Percentiles rank a stretch among this genome's conserved stretches.
Evolutionary conservation across 1,140 invertebrate species (phyloP).

Genomic region (Hyles vespertilio): DNA sequence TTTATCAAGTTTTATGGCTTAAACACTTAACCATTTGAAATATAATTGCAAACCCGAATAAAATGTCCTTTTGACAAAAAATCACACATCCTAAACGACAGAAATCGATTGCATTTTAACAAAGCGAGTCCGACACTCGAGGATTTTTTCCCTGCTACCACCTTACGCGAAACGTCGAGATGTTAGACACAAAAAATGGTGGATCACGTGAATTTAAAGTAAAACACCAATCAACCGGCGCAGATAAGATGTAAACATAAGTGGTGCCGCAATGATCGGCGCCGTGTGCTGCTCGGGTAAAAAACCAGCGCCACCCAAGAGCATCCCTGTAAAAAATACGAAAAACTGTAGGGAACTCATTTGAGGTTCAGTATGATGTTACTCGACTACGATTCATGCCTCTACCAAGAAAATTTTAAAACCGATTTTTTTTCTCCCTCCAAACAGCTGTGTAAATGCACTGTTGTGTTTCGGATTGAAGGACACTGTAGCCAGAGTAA

Average conservation of each 20-base stretch:
- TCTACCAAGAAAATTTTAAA: neutral
- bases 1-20: too few species aligned
- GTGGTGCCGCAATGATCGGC: constrained; percentile 38
- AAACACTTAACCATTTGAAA: too few species aligned
- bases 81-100: neutral
- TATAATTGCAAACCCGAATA: too few species aligned
- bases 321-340: neutral
- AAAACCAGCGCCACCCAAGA: constrained; percentile 25
- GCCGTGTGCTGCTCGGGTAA: neutral
- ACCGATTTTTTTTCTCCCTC: too few species aligned
- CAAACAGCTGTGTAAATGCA: too few species aligned
- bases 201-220: constrained; percentile 23
- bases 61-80: constrained; percentile 5
- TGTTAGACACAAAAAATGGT: constrained; percentile 7
- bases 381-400: too few species aligned
- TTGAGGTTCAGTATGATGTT: neutral
- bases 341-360: neutral
- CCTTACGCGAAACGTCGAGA: constrained; percentile 18
- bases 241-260: constrained; percentile 47
- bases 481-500: too few species aligned
- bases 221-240: constrained; percentile 54
- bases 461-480: too few species aligned
- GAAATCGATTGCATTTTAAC: neutral
- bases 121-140: constrained; percentile 1
- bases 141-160: constrained; percentile 11